phyloP scores from a whole-genome alignment of 2,113 vertebrate species.

The Cavia porcellus region DNA sequence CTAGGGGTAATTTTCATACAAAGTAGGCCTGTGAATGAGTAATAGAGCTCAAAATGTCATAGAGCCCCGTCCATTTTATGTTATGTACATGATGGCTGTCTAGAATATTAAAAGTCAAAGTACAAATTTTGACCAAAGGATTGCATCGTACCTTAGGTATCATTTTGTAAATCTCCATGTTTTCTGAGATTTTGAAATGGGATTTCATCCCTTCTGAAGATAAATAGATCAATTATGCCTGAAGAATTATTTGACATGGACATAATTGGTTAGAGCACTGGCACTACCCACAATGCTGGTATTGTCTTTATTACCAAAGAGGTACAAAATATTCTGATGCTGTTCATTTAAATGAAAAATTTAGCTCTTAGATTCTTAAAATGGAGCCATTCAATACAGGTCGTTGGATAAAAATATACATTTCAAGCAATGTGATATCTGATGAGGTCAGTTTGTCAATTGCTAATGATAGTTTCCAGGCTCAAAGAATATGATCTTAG shows the following conservation, averaged over 20 bases:
- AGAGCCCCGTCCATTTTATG: neutral
- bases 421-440: neutral
- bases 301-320: neutral
- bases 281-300: too few species aligned
- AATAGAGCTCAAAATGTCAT: neutral
- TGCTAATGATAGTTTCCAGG: neutral
- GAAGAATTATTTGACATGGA: neutral
- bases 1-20: neutral
- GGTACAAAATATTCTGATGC: neutral
- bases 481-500: neutral
- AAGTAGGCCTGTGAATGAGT: neutral
- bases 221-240: neutral
- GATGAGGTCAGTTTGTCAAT: neutral
- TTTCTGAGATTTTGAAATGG: neutral
- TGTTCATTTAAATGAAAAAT: neutral
- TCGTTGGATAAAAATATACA: neutral
- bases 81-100: neutral
- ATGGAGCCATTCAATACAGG: neutral
- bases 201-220: neutral
- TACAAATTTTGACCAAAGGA: neutral
- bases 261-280: neutral
- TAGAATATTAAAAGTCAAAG: neutral
- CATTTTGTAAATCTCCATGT: neutral
- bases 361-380: neutral
- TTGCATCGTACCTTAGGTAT: neutral